Conservation (phyloP, 64 coral and sea anemone genomes). For the Porites australiensis region DNA sequence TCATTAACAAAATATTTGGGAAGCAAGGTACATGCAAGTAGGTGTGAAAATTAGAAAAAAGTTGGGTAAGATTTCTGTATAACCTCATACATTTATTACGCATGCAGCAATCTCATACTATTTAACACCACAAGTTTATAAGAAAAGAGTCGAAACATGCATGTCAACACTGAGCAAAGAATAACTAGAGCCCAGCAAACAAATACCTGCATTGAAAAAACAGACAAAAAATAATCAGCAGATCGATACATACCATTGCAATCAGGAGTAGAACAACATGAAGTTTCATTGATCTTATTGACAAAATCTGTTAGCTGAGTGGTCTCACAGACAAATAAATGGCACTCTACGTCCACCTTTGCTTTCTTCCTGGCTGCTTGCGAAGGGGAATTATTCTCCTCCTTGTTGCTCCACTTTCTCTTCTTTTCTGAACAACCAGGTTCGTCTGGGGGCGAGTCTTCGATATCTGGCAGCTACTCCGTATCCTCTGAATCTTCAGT, state of each 20-base stretch:
- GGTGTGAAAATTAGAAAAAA: no score
- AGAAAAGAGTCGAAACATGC: background rate
- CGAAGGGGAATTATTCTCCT: background rate
- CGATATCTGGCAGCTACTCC: background rate
- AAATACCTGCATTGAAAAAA: background rate
- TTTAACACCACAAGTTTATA: no score
- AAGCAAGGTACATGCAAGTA: no score
- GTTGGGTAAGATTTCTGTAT: no score
- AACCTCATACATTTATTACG: no score
- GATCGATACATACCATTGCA: constrained; percentile 40
- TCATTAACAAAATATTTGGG: no score
- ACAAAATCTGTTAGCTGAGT: constrained; percentile 30
- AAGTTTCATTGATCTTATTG: constrained; percentile 45
- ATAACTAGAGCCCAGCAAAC: background rate
- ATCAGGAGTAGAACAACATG: constrained; percentile 14
- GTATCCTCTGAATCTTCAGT: no score
- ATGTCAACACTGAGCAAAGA: background rate
- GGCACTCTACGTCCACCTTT: background rate
- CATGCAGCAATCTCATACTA: no score
- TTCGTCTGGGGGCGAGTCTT: no score
- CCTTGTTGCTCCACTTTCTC: background rate
- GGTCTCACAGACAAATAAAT: constrained; percentile 46
- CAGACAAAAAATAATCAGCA: background rate
- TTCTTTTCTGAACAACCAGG: background rate
- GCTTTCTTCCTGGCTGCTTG: background rate